Evolutionary conservation across 1,140 invertebrate genomes (phyloP).

Genomic region (Cydia splendana): DNA sequence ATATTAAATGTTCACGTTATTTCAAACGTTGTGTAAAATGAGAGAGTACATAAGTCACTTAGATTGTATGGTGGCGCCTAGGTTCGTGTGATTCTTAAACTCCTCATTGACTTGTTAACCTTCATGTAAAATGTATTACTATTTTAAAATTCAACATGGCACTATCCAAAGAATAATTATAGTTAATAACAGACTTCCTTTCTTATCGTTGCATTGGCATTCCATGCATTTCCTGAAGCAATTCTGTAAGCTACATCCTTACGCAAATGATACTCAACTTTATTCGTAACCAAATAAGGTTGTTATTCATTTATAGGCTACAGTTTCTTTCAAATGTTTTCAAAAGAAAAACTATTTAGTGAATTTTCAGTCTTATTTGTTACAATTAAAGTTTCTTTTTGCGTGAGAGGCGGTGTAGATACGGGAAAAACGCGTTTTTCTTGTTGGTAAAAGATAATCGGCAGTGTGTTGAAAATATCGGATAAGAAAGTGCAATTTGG

Average conservation of each 20-base stretch:
- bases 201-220: constrained; percentile 26
- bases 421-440: constrained; percentile 16
- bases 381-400: background rate
- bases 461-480: constrained; percentile 13
- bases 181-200: constrained; percentile 29
- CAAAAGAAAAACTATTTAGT: background rate
- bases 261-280: background rate
- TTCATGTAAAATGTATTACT: background rate
- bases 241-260: background rate
- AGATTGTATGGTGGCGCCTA: no score
- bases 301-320: background rate
- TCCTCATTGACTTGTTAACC: background rate
- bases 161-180: constrained; percentile 25
- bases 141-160: background rate
- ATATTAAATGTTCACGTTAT: no score
- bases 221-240: constrained; percentile 25
- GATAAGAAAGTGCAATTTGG: constrained; percentile 14
- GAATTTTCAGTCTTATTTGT: constrained; percentile 9
- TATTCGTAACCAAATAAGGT: background rate
- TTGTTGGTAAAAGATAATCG: constrained; percentile 26
- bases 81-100: no score
- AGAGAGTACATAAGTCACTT: no score
- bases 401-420: background rate
- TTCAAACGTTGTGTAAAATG: no score
- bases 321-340: constrained; percentile 23